Percentiles rank a stretch among this genome's conserved stretches.
These are phyloP conservation scores for Apodemia zela DNA, from an alignment of 2,888 invertebrate species.

Conservation along the genomic window DNA sequence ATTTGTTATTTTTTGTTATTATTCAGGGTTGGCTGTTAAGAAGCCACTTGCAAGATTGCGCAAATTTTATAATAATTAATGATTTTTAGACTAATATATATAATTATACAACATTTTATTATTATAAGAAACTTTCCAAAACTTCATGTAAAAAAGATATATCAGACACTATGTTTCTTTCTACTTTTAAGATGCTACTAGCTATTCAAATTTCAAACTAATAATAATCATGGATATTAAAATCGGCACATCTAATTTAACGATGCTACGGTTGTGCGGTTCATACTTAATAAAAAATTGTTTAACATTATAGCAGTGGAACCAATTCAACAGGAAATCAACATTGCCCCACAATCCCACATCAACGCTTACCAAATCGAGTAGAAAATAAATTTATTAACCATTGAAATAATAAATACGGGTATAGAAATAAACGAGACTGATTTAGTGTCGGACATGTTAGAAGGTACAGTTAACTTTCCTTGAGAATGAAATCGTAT, in stretches of 20 bases:
- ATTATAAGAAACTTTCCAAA: no score
- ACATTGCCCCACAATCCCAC: slow-evolving; percentile 21
- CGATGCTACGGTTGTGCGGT: not conserved
- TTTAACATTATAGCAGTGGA: not conserved
- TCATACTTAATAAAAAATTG: not conserved
- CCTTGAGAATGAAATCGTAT: slow-evolving; percentile 22
- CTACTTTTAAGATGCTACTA: not conserved
- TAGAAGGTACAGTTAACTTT: slow-evolving; percentile 26
- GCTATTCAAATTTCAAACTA: not conserved
- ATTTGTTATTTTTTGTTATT: no score
- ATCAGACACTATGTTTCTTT: no score
- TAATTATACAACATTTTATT: no score
- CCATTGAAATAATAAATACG: slow-evolving; percentile 19
- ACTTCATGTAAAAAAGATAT: no score
- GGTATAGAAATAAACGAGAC: slow-evolving; percentile 22
- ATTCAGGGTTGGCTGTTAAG: no score
- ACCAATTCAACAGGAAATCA: slow-evolving; percentile 18
- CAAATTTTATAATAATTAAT: no score
- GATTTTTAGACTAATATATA: no score
- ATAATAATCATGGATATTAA: not conserved
- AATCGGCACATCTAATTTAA: not conserved
- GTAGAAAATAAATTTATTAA: slow-evolving; percentile 22
- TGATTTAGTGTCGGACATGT: slow-evolving; percentile 26
- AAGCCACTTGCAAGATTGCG: no score
- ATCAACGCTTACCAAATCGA: slow-evolving; percentile 14